phyloP scores from a whole-genome alignment of 2,113 vertebrate species.

The Plecotus auritus region DNA sequence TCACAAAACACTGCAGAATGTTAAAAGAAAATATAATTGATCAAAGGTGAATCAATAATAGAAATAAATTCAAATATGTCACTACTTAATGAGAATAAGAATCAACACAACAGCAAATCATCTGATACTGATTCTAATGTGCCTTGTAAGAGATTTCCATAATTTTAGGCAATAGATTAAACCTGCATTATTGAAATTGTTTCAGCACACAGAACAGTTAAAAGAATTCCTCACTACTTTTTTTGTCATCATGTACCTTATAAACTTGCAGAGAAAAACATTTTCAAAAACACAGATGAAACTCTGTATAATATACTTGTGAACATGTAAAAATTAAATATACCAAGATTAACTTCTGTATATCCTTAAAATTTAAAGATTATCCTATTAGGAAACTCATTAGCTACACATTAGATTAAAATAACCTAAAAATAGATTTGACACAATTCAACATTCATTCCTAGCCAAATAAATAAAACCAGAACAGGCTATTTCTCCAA shows the following conservation, averaged over 20 bases:
- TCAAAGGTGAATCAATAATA: not conserved
- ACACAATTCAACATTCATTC: conserved; percentile 22
- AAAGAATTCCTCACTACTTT: not conserved
- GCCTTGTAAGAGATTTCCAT: not conserved
- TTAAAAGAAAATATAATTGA: not conserved
- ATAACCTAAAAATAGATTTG: not conserved
- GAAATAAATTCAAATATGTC: not conserved
- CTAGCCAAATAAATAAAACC: not conserved
- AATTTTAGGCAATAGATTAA: not conserved
- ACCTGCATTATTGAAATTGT: not conserved
- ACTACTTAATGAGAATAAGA: not conserved
- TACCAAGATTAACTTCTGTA: not conserved
- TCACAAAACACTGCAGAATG: not conserved
- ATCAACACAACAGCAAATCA: not conserved
- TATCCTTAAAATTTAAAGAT: not conserved
- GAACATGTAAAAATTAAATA: conserved; percentile 33
- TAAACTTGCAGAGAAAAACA: not conserved
- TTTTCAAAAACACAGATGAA: not conserved
- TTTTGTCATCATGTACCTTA: not conserved
- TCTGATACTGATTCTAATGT: not conserved
- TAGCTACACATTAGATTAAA: not conserved
- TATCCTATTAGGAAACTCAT: conserved; percentile 24
- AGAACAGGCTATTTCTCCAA: not conserved
- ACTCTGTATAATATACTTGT: not conserved
- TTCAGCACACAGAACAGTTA: not conserved